These are phyloP conservation scores for Flexamia atlantica DNA, from an alignment of 2,888 invertebrate species.

Conservation along the genomic window DNA sequence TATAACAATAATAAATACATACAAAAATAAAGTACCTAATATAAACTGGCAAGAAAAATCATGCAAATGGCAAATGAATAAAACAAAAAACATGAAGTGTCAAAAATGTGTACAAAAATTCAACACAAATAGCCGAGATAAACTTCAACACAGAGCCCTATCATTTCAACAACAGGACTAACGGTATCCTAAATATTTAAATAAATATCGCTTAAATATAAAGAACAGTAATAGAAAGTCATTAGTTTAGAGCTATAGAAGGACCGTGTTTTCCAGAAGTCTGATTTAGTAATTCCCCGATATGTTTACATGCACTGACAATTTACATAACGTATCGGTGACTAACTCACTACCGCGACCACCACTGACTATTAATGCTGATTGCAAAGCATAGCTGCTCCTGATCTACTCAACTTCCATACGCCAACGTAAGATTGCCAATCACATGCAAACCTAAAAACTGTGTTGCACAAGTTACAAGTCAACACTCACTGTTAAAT, in stretches of 20 bases:
- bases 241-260: neutral
- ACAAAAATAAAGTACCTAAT: neutral
- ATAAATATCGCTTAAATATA: neutral
- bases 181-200: neutral
- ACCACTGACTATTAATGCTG: constrained; percentile 9
- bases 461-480: constrained; percentile 46
- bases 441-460: constrained; percentile 58
- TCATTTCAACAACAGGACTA: neutral
- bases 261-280: neutral
- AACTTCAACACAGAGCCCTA: neutral
- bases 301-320: constrained; percentile 20
- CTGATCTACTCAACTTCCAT: constrained; percentile 40
- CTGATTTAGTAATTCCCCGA: neutral
- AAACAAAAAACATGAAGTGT: constrained; percentile 21
- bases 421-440: constrained; percentile 52
- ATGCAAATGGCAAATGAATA: constrained; percentile 27
- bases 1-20: neutral
- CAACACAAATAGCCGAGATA: neutral
- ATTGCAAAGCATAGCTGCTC: constrained; percentile 40
- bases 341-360: constrained; percentile 7
- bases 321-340: neutral
- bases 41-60: constrained; percentile 4
- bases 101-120: neutral
- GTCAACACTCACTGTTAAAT: constrained; percentile 50
- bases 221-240: neutral